Evolutionary conservation across 2,797 vertebrate species (phyloP).

Genomic region (Betta splendens): DNA sequence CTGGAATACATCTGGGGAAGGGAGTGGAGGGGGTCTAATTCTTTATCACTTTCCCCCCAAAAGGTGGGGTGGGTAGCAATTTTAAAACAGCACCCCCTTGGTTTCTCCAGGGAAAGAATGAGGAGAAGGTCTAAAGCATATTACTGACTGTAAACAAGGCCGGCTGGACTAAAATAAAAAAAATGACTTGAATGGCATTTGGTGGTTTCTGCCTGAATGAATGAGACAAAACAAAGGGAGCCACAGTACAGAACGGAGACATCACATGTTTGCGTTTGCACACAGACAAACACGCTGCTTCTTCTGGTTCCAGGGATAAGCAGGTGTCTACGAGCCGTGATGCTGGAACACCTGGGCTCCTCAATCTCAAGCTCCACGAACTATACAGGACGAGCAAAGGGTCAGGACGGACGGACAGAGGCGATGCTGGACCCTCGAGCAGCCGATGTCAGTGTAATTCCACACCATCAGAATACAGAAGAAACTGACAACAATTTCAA

Average conservation of each 20-base stretch:
- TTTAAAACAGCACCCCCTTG: conserved; percentile 50
- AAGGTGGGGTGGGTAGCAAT: conserved; percentile 55
- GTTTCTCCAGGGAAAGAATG: conserved; percentile 48
- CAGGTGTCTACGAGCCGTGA: background rate
- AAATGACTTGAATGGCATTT: conserved; percentile 60
- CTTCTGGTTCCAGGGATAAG: conserved; percentile 22
- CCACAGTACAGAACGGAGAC: conserved; percentile 19
- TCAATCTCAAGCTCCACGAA: conserved; percentile 11
- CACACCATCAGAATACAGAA: conserved; percentile 25
- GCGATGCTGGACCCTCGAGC: conserved; percentile 16
- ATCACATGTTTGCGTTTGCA: conserved; percentile 25
- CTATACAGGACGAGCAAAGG: conserved; percentile 12
- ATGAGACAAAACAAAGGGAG: conserved; percentile 42
- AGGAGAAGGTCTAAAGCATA: conserved; percentile 53
- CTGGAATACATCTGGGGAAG: conserved; percentile 18
- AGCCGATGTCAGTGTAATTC: conserved; percentile 45
- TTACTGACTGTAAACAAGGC: conserved; percentile 54
- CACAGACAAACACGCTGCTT: conserved; percentile 14
- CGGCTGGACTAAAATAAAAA: conserved; percentile 19
- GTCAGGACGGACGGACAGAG: conserved; percentile 8
- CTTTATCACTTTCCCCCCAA: conserved; percentile 55
- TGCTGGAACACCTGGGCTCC: conserved; percentile 6
- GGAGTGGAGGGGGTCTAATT: conserved; percentile 35
- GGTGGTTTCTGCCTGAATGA: conserved; percentile 48
- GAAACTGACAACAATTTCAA: conserved; percentile 15